Evolutionary conservation across 30 jellyfish, hydroid and myxozoan genomes (phyloP), one percentile per base, ranked within the genome.

Genomic region (Sanderia malayensis): DNA sequence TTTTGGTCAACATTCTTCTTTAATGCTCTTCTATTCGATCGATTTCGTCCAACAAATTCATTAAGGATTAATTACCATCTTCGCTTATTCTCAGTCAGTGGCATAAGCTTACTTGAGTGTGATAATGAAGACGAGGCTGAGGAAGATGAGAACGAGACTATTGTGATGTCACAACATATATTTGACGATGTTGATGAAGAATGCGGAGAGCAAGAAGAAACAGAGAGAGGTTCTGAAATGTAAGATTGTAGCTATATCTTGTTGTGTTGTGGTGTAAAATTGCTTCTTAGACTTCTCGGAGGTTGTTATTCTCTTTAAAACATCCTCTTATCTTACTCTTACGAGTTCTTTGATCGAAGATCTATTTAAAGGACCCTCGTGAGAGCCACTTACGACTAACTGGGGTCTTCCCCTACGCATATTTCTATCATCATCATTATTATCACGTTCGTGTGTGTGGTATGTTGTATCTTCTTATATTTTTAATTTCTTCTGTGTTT

Each of bases 121-220:
- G 76, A 78, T 22, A 41, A 25, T 30, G 55, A 11, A 28, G 23
- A 33, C 62, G 76, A 46, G 31, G 71, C 20, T 63, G 86, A 76
- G 20, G 94, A 90, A 26, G 97, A 90, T 52, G 85, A 65, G 53
- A 63, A 57, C 37, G 97, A 90, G 67, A 82, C 85, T 22, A 2
- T 90, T 2, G 19, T 83, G 44, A 90, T 90, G 97, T 90, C 97
- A 22, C 97, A 90, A 61, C 83, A 75, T 41, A 89, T 89, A 1
- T 83, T 4, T 64, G 95, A 74, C 55, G 95, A 83, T 44, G 76
- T 73, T 27, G 83, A 61, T 20, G 76, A 6, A 26, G 79, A 20
- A 24, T 44, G 19, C 22, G 77, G 46, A 45, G 7, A 63, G 31
- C 68, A 7, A 2, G 61, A 13, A 22, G 76, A 15, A 27, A 11